Percentiles rank a stretch among this genome's conserved stretches.
Conservation (phyloP, 2,888 invertebrate genomes). For the Gryllus longicercus region DNA sequence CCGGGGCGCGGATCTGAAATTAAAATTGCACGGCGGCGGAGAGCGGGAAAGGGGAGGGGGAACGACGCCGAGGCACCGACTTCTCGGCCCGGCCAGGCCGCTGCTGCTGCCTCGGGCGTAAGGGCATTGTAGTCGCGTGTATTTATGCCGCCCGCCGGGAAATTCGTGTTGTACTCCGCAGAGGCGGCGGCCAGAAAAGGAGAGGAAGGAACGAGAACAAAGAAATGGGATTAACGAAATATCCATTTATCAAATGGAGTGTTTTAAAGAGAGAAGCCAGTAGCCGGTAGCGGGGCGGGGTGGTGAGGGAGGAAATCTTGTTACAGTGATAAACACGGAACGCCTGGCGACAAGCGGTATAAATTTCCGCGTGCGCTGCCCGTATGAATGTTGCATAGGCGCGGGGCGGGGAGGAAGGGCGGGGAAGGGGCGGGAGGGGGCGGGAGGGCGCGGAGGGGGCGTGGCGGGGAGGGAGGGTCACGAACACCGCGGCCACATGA, state of each 20-base stretch:
- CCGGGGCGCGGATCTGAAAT: not conserved
- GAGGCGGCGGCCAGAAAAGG: not conserved
- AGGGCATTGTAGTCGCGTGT: not conserved
- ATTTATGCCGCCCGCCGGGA: not conserved
- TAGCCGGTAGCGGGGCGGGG: not conserved
- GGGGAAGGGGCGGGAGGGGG: not conserved
- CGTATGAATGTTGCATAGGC: constrained; percentile 17
- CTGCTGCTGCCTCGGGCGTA: not conserved
- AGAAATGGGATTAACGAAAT: constrained; percentile 17
- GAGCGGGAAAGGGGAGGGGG: not conserved
- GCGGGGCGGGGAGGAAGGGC: not conserved
- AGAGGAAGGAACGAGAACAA: not conserved
- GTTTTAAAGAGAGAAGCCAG: constrained; percentile 11
- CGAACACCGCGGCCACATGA: not conserved
- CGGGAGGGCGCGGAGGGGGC: too few species aligned
- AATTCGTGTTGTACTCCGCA: not conserved
- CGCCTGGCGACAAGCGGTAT: not conserved
- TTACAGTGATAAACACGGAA: constrained; percentile 6
- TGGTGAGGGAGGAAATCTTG: not conserved
- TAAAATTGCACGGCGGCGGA: not conserved
- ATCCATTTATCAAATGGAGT: constrained; percentile 17
- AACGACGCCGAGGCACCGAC: not conserved
- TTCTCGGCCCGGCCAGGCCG: not conserved
- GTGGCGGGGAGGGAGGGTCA: not conserved
- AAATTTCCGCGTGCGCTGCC: not conserved